These are phyloP conservation scores for Pecten maximus DNA, from an alignment of 2,888 invertebrate genomes.

Conservation along the genomic window DNA sequence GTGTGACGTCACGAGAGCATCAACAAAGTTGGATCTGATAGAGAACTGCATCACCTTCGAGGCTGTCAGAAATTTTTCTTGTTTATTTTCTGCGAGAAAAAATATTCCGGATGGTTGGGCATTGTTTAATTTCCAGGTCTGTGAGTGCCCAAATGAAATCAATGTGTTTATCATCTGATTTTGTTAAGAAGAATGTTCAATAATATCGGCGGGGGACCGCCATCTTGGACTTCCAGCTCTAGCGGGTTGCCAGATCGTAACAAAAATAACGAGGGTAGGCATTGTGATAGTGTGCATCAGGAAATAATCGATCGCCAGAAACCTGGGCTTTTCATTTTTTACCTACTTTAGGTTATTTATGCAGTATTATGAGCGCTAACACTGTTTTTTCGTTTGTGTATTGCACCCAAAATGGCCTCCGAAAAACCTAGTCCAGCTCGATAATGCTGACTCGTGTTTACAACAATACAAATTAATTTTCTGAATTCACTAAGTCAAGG, in stretches of 20 bases:
- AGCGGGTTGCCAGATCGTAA: slow-evolving; percentile 51
- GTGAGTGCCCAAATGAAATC: slow-evolving; percentile 41
- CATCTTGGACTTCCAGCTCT: slow-evolving; percentile 69
- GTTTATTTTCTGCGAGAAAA: slow-evolving; percentile 41
- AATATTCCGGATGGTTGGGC: slow-evolving; percentile 46
- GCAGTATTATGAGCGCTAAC: not conserved
- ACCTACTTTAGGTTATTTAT: not conserved
- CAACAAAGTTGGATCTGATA: slow-evolving; percentile 70
- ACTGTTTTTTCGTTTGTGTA: slow-evolving; percentile 13
- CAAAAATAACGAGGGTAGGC: slow-evolving; percentile 53
- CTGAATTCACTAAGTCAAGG: not conserved
- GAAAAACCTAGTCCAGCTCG: not conserved
- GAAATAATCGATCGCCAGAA: not conserved
- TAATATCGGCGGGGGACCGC: slow-evolving; percentile 71
- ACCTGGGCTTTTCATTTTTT: not conserved
- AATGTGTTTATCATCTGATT: slow-evolving; percentile 42
- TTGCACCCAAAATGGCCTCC: slow-evolving; percentile 55
- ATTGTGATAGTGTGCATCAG: slow-evolving; percentile 10
- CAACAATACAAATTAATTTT: slow-evolving; percentile 32
- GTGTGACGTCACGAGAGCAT: slow-evolving; percentile 77
- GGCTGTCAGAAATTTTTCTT: slow-evolving; percentile 37
- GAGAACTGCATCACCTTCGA: slow-evolving; percentile 54
- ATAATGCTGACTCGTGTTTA: slow-evolving; percentile 28
- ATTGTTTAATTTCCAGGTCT: slow-evolving; percentile 43
- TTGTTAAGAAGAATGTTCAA: slow-evolving; percentile 68